phyloP scores from a whole-genome alignment of 2,797 vertebrate genomes.

The Schizothorax lantsangensis region DNA sequence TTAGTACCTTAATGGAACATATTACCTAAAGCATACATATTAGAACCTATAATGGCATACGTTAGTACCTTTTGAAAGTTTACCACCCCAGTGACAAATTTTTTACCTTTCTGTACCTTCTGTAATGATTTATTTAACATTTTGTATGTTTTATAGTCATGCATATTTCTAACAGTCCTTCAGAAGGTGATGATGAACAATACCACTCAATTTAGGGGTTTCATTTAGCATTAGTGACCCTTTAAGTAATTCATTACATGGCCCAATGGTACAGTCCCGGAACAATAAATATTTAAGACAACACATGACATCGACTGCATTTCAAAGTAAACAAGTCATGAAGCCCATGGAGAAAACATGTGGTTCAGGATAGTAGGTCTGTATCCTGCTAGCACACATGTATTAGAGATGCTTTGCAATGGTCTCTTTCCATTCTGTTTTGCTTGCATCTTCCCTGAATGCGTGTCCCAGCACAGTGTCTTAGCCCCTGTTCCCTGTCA shows the following conservation, averaged over 20 bases:
- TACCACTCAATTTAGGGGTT: neutral
- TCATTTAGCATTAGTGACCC: neutral
- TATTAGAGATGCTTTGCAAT: neutral
- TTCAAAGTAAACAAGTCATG: slow-evolving; percentile 3
- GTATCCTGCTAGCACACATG: slow-evolving; percentile 11
- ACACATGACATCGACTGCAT: neutral
- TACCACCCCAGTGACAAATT: too few relatives aligned
- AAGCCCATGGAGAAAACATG: neutral
- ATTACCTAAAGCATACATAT: neutral
- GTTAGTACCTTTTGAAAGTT: neutral
- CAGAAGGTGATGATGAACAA: neutral
- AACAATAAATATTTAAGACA: slow-evolving; percentile 1
- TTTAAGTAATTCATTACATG: neutral
- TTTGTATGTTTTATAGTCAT: neutral
- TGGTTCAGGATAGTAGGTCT: neutral
- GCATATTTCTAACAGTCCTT: neutral
- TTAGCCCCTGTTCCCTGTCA: slow-evolving; percentile 46
- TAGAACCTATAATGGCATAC: neutral
- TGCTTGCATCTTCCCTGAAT: slow-evolving; percentile 23
- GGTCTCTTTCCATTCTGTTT: slow-evolving; percentile 14
- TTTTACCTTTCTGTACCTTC: neutral
- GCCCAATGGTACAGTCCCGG: neutral
- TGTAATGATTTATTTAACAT: neutral
- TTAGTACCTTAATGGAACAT: neutral
- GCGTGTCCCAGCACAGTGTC: slow-evolving; percentile 23